Evolutionary conservation across 2,888 invertebrate species (phyloP), one percentile per base, ranked within the genome.

Genomic region (Plagodis pulveraria): DNA sequence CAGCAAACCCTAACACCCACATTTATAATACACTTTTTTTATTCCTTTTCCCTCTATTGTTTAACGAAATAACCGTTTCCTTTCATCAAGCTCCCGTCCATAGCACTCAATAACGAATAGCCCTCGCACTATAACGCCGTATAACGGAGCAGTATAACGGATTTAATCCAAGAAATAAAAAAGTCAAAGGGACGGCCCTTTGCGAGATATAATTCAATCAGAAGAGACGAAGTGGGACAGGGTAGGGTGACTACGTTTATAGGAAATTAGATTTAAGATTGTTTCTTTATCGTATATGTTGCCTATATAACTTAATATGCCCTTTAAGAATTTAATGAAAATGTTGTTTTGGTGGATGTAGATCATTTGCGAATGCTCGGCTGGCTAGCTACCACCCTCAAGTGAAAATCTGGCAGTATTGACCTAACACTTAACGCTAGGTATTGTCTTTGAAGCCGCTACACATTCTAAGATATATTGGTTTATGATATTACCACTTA

Each of bases 131-230:
- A 49, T 38, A 40, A 40, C 40, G 40, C 40, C 8, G 8, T 40
- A 40, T 40, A 40, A 40, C 40, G 40, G 40, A 10, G 40, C 22
- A 42, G 45, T 57, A 47, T 63, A 68, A 65, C 60, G 66, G 66
- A 70, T 72, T 70, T 69, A 70, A 72, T 72, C 71, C 70, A 64
- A 63, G 65, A 62, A 69, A 70, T 65, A 72, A 76, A 77, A 66
- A 75, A 65, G 67, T 69, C 71, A 70, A 74, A 76, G 74, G 53
- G 56, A 49, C 54, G 34, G 56, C 56, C 76, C 69, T 73, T 74
- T 70, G 69, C 69, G 59, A 69, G 66, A 61, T 66, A 73, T 73
- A 76, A 77, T 76, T 76, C 77, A 73, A 77, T 78, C 70, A 66
- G 66, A 62, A 35, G 58, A 56, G 58, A 56, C 56, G 41, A 50